Percentiles rank a stretch among this genome's conserved stretches.
Conservation (phyloP, 1,140 invertebrate genomes). For the Lepidurus arcticus region DNA sequence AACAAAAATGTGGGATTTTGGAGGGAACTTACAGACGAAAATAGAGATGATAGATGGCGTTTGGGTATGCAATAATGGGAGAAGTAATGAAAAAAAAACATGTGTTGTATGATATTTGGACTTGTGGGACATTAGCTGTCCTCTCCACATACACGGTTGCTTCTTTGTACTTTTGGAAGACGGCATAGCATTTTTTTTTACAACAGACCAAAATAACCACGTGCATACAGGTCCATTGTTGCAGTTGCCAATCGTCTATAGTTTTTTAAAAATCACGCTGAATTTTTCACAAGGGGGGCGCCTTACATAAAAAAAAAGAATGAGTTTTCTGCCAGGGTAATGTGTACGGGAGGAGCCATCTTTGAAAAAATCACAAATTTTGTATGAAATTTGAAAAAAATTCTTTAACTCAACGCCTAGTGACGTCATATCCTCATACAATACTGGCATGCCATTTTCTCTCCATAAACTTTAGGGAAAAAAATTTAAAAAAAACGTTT, state of each 20-base stretch:
- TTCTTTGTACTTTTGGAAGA: slow-evolving; percentile 20
- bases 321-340: background rate
- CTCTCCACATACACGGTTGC: background rate
- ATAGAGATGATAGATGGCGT: no score
- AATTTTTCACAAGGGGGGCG: background rate
- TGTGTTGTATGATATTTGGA: slow-evolving; percentile 18
- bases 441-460: background rate
- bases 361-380: background rate
- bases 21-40: background rate
- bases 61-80: no score
- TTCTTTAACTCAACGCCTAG: background rate
- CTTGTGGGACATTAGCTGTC: background rate
- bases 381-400: background rate
- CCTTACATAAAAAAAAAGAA: background rate
- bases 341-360: background rate
- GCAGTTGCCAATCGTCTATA: background rate
- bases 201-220: background rate
- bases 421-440: slow-evolving; percentile 14
- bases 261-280: background rate
- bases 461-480: background rate
- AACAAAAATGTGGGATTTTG: background rate
- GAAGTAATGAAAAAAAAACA: background rate
- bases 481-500: background rate
- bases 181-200: slow-evolving; percentile 12
- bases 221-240: background rate